Evolutionary conservation across 2,888 invertebrate species (phyloP), one percentile per base, ranked within the genome.

Genomic region (Blastobasis lacticolella): DNA sequence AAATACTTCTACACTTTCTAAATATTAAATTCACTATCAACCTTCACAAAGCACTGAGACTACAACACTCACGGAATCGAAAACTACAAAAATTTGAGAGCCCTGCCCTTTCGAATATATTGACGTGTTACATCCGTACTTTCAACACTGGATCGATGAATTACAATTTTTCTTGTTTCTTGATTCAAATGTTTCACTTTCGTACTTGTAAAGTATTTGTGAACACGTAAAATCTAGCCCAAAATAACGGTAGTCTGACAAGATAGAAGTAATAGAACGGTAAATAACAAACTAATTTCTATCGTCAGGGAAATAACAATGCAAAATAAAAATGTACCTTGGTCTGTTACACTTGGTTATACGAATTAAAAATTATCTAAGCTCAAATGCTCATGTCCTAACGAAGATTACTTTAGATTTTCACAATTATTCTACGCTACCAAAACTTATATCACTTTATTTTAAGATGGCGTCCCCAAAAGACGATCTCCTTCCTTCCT

Each of bases 261-360:
- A 75, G 69, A 74, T 63, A 69, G 67, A 69, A 69, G 64, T 67
- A 67, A 58, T 69, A 69, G 74, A 81, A 84, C 82, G 73, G 83
- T 86, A 86, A 84, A 87, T 83, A 87, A 75, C 70, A 71, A 23
- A 86, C 80, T 71, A 77, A 78, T 73, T 78, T 78, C 66, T 69
- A 68, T 67, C 61, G 63, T 64, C 72, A 59, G 60, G 54, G 66
- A 66, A 73, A 73, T 67, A 75, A 71, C 73, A 80, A 77, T 72
- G 64, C 64, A 74, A 90, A 90, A 90, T 89, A 89, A 73, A 68
- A 64, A 70, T 88, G 80, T 90, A 94, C 94, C 92, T 93, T 92
- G 93, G 94, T 93, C 92, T 93, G 93, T 93, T 91, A 92, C 90
- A 91, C 91, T 92, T 90, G 91, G 90, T 92, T 89, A 85, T 67